Conservation (phyloP, 1,140 invertebrate genomes). For the Drosophila azteca region DNA sequence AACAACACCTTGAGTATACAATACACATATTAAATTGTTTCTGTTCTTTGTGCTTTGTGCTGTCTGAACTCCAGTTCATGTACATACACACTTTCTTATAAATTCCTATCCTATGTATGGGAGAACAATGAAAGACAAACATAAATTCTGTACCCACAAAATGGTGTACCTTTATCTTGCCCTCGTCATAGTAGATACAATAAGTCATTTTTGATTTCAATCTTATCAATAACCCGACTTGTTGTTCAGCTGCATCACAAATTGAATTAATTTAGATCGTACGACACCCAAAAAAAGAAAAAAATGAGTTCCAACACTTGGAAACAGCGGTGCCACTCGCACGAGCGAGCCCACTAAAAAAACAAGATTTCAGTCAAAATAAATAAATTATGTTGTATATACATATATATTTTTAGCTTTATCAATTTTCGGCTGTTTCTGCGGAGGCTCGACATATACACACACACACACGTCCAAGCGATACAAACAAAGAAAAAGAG, state of each 20-base stretch:
- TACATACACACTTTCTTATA: neutral
- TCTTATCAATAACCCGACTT: constrained; percentile 39
- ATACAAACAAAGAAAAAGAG: constrained; percentile 1
- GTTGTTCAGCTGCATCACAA: constrained; percentile 30
- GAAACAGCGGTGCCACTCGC: constrained; percentile 31
- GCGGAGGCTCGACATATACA: constrained; percentile 68
- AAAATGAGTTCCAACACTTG: constrained; percentile 14
- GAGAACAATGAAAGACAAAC: constrained; percentile 23
- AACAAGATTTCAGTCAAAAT: constrained; percentile 58
- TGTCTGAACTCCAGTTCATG: too few relatives aligned
- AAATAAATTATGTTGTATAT: neutral
- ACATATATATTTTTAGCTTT: constrained; percentile 75
- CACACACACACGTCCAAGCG: constrained; percentile 10
- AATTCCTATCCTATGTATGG: neutral
- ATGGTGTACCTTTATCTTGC: constrained; percentile 27
- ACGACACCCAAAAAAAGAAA: constrained; percentile 21
- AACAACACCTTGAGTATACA: too few relatives aligned
- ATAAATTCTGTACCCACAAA: constrained; percentile 30
- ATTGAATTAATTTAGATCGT: constrained; percentile 45
- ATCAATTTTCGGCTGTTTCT: constrained; percentile 60
- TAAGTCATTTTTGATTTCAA: constrained; percentile 11
- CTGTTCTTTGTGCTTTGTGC: too few relatives aligned
- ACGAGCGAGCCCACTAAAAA: constrained; percentile 37
- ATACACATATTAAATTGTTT: too few relatives aligned
- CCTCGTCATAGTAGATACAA: constrained; percentile 14